These are phyloP conservation scores for Bambusicola thoracicus DNA, from an alignment of 2,113 vertebrate species.

Conservation along the genomic window DNA sequence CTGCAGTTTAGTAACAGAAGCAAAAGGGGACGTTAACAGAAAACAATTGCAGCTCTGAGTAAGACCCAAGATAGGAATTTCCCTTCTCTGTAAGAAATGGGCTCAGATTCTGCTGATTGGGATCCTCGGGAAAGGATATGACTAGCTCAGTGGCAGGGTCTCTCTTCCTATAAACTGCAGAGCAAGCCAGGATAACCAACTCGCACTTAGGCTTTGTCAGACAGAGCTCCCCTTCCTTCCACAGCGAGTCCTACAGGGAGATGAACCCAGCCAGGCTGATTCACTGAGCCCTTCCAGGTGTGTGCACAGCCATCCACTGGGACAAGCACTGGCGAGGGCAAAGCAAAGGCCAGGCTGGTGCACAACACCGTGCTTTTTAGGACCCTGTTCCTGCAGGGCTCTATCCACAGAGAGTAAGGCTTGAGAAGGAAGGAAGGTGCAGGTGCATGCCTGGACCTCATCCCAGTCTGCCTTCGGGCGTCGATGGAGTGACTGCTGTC, in stretches of 20 bases:
- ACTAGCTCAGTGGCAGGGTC: not conserved
- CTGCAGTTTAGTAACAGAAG: not conserved
- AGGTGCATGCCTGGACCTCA: not conserved
- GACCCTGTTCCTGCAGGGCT: not conserved
- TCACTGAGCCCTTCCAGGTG: not conserved
- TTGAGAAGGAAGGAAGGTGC: not conserved
- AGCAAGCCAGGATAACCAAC: not conserved
- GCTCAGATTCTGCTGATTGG: not conserved
- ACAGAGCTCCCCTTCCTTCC: not conserved
- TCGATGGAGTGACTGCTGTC: not conserved
- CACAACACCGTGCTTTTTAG: not conserved
- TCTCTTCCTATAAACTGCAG: not conserved
- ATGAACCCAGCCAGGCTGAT: rapidly evolving
- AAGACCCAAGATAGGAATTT: not conserved
- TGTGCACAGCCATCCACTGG: not conserved
- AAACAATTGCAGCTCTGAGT: not conserved
- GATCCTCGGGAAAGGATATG: not conserved
- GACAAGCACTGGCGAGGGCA: rapidly evolving
- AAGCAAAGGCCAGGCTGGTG: not conserved
- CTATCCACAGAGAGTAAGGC: not conserved
- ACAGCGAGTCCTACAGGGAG: not conserved
- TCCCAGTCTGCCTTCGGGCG: not conserved
- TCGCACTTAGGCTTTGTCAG: rapidly evolving
- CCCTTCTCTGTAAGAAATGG: not conserved
- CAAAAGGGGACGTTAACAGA: not conserved